Percentiles rank a stretch among this genome's conserved stretches.
phyloP scores from a whole-genome alignment of 2,113 vertebrate genomes.

The Aptenodytes patagonicus region DNA sequence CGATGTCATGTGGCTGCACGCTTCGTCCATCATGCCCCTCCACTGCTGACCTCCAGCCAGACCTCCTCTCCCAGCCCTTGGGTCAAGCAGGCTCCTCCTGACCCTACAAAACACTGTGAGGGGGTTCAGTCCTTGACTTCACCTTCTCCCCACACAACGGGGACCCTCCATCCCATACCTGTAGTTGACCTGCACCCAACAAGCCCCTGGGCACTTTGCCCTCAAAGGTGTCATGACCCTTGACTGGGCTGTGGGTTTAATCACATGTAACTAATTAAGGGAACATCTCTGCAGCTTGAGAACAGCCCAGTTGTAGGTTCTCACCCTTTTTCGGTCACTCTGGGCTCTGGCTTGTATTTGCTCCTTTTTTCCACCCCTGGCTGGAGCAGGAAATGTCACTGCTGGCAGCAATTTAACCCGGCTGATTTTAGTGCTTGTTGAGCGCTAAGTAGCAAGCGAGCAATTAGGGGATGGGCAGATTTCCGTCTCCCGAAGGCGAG shows the following conservation, averaged over 20 bases:
- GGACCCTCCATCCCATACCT: neutral
- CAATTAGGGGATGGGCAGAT: neutral
- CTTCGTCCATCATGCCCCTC: neutral
- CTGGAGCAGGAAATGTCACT: constrained; percentile 41
- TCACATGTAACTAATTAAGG: constrained; percentile 38
- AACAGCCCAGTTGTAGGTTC: constrained; percentile 25
- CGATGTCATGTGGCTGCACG: accelerated
- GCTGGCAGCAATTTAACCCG: constrained; percentile 41
- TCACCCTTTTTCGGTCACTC: neutral
- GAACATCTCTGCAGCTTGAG: constrained; percentile 14
- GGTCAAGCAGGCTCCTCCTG: neutral
- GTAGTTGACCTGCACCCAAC: neutral
- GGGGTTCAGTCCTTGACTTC: neutral
- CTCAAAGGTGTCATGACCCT: constrained; percentile 16
- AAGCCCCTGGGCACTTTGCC: neutral
- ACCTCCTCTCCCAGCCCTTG: neutral
- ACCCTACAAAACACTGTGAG: neutral
- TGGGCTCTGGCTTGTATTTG: constrained; percentile 1
- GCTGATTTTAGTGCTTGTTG: constrained; percentile 4
- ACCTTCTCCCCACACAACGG: neutral
- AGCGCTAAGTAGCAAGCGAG: neutral
- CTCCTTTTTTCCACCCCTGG: neutral
- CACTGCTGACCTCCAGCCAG: neutral
- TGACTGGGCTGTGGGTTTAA: neutral
- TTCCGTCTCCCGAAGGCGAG: neutral